These are phyloP conservation scores for Agapostemon virescens DNA, from an alignment of 2,888 invertebrate genomes.

Conservation along the genomic window DNA sequence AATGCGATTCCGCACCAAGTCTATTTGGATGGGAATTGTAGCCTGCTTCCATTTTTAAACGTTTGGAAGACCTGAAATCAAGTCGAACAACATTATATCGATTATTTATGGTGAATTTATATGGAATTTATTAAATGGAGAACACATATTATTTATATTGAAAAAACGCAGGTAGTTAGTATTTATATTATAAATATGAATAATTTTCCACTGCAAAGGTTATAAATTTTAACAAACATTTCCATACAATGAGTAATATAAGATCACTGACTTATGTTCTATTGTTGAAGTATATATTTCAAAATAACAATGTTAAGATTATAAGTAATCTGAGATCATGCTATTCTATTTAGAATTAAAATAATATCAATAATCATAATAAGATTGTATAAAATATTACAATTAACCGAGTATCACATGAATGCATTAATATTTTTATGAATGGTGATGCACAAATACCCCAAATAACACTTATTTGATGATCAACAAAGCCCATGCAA, in stretches of 20 bases:
- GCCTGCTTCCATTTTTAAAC: slow-evolving; percentile 84
- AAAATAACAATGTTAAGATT: slow-evolving; percentile 6
- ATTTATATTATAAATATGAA: slow-evolving; percentile 21
- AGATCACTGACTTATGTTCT: slow-evolving; percentile 2
- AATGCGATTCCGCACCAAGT: slow-evolving; percentile 76
- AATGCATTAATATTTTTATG: slow-evolving; percentile 27
- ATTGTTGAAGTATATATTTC: slow-evolving; percentile 17
- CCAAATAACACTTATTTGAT: slow-evolving; percentile 35
- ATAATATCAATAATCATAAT: slow-evolving; percentile 23
- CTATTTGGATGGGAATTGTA: slow-evolving; percentile 78
- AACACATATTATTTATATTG: slow-evolving; percentile 23
- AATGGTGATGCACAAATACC: slow-evolving; percentile 29
- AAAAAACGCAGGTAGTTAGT: slow-evolving; percentile 28
- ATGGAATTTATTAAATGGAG: slow-evolving; percentile 24
- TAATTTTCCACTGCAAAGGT: neutral
- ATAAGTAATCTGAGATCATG: slow-evolving; percentile 10
- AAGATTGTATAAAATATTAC: slow-evolving; percentile 23
- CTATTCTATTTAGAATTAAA: slow-evolving; percentile 19
- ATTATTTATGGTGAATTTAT: slow-evolving; percentile 1
- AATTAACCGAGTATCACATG: slow-evolving; percentile 21
- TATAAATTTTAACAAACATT: slow-evolving; percentile 10
- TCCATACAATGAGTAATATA: slow-evolving; percentile 5
- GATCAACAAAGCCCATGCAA: slow-evolving; percentile 46
- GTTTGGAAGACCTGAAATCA: slow-evolving; percentile 83
- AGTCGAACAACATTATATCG: slow-evolving; percentile 34